Percentiles rank a stretch among this genome's conserved stretches.
Evolutionary conservation across 2,888 invertebrate genomes (phyloP).

Genomic region (Orchesellides sinensis): DNA sequence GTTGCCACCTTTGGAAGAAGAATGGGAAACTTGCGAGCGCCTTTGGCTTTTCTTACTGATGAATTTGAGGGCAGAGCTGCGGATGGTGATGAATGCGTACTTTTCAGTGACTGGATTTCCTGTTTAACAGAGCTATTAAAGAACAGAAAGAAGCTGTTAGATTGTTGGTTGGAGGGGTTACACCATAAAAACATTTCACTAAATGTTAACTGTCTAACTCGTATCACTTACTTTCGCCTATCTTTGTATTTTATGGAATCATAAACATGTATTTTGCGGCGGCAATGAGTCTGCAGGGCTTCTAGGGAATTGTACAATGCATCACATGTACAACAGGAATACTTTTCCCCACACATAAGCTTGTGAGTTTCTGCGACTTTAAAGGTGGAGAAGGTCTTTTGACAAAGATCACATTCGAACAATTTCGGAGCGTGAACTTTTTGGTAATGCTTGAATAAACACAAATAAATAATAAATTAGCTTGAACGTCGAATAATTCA

Average conservation of each 20-base stretch:
- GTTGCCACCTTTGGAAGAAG: conserved; percentile 33
- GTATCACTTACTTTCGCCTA: conserved; percentile 59
- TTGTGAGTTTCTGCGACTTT: conserved; percentile 77
- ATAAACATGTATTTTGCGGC: conserved; percentile 74
- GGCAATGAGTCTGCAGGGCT: conserved; percentile 77
- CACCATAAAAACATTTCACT: neutral
- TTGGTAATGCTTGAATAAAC: conserved; percentile 77
- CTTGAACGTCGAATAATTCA: no score
- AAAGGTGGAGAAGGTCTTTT: conserved; percentile 77
- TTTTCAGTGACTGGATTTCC: conserved; percentile 38
- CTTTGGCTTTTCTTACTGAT: conserved; percentile 16
- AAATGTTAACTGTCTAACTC: neutral
- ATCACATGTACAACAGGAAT: conserved; percentile 76
- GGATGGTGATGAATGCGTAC: neutral
- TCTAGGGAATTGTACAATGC: conserved; percentile 77
- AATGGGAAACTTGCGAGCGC: conserved; percentile 25
- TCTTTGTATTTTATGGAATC: conserved; percentile 68
- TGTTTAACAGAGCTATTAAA: conserved; percentile 45
- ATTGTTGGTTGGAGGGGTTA: neutral
- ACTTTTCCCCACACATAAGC: conserved; percentile 77
- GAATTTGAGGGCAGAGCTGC: neutral
- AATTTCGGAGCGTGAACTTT: conserved; percentile 78
- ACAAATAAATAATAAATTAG: conserved; percentile 10
- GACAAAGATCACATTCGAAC: conserved; percentile 76
- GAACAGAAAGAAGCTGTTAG: neutral